phyloP scores from a whole-genome alignment of 1,140 invertebrate species.

The Phocides pigmalion region DNA sequence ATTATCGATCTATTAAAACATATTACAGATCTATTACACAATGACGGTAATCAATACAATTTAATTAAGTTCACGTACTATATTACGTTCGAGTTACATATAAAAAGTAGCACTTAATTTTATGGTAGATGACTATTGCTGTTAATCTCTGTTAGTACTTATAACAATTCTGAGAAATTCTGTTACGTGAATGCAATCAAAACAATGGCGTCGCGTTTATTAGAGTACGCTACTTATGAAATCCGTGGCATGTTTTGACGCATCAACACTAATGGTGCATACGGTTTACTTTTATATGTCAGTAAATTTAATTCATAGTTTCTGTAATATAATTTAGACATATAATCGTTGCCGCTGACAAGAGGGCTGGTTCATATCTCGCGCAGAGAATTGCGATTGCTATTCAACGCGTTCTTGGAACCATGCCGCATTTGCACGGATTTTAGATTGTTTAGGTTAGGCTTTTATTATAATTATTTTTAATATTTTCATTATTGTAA shows the following conservation, averaged over 20 bases:
- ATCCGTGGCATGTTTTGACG: neutral
- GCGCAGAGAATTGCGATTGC: too few relatives aligned
- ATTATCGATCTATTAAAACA: neutral
- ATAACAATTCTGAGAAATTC: slow-evolving; percentile 47
- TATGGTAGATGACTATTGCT: slow-evolving; percentile 37
- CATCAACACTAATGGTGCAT: neutral
- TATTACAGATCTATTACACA: slow-evolving; percentile 1
- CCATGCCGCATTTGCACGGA: too few relatives aligned
- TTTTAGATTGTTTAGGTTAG: too few relatives aligned
- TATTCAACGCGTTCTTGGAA: too few relatives aligned
- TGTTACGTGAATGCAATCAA: slow-evolving; percentile 44
- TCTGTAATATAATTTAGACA: too few relatives aligned
- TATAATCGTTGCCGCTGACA: too few relatives aligned
- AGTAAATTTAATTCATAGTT: neutral
- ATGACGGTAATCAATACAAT: neutral
- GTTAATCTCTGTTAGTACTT: slow-evolving; percentile 42
- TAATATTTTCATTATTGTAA: too few relatives aligned
- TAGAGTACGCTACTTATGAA: slow-evolving; percentile 27
- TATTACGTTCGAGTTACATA: neutral
- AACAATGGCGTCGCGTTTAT: slow-evolving; percentile 44
- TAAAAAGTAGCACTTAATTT: slow-evolving; percentile 41
- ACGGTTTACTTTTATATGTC: neutral
- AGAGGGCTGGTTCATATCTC: too few relatives aligned
- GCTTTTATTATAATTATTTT: too few relatives aligned
- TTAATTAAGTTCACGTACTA: neutral